phyloP scores from a whole-genome alignment of 2,797 vertebrate genomes.

The Phyllotis vaccarum region DNA sequence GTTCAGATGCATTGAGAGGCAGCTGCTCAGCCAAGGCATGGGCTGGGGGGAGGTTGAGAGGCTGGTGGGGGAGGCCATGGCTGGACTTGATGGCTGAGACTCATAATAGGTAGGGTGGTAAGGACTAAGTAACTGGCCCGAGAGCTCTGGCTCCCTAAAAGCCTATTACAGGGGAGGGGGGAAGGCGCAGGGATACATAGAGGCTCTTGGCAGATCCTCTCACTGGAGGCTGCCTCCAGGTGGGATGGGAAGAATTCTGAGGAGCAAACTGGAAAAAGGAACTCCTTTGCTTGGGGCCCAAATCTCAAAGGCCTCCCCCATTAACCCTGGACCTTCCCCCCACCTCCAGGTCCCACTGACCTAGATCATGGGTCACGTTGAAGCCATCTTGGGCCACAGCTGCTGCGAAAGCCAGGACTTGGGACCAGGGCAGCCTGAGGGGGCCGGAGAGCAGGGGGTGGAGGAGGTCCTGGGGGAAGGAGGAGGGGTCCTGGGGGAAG shows the following conservation, averaged over 20 bases:
- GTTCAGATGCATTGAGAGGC: conserved; percentile 90
- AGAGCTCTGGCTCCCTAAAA: background rate
- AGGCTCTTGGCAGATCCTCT: background rate
- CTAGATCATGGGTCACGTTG: conserved; percentile 97
- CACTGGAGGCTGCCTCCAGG: background rate
- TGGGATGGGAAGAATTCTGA: conserved; percentile 2
- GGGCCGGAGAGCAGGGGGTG: conserved; percentile 80
- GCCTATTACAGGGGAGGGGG: background rate
- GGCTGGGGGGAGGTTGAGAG: conserved; percentile 87
- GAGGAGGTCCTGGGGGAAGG: conserved; percentile 78
- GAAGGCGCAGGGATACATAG: background rate
- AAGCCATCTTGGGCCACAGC: conserved; percentile 95
- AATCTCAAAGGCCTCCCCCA: conserved; percentile 46
- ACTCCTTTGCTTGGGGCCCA: conserved; percentile 33
- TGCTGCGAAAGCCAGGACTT: conserved; percentile 93
- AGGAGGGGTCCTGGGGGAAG: conserved; percentile 73
- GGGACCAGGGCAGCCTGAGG: conserved; percentile 93
- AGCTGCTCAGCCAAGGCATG: conserved; percentile 92
- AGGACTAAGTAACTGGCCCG: background rate
- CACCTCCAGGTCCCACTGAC: conserved; percentile 87
- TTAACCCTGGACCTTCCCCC: conserved; percentile 41
- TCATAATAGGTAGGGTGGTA: background rate
- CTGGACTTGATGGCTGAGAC: background rate
- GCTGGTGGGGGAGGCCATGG: background rate
- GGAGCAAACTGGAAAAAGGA: conserved; percentile 39